Conservation (phyloP, 2,888 invertebrate species). For the Parasteatoda lunata region DNA sequence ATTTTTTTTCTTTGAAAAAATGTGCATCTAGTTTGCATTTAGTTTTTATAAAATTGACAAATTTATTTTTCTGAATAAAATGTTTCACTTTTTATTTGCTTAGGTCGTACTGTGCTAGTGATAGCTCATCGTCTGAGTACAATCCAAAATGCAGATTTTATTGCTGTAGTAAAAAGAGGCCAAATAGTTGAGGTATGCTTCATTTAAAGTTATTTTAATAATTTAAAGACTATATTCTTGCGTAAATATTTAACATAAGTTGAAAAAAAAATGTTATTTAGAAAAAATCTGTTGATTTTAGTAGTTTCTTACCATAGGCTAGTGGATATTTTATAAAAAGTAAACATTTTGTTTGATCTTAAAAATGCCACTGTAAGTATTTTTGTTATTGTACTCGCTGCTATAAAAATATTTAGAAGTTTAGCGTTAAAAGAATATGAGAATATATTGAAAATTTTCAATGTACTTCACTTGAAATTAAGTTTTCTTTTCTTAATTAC, state of each 20-base stretch:
- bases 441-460: too few relatives aligned
- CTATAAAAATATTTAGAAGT: too few relatives aligned
- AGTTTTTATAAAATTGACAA: too few relatives aligned
- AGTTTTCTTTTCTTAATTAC: too few relatives aligned
- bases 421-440: too few relatives aligned
- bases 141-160: conserved; percentile 90
- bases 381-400: too few relatives aligned
- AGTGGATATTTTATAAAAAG: not conserved
- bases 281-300: not conserved
- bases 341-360: not conserved
- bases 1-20: too few relatives aligned
- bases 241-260: not conserved
- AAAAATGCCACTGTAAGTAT: too few relatives aligned
- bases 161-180: conserved; percentile 91
- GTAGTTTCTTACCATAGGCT: not conserved
- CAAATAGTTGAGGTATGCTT: conserved; percentile 84
- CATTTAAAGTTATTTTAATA: not conserved
- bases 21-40: too few relatives aligned
- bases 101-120: conserved; percentile 89
- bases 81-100: not conserved
- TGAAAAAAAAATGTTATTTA: not conserved
- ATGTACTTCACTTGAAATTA: too few relatives aligned
- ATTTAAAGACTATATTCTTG: not conserved
- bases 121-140: conserved; percentile 96
- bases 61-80: too few relatives aligned